Evolutionary conservation across 2,888 invertebrate genomes (phyloP), one percentile per base, ranked within the genome.

Genomic region (Polietes domitor): DNA sequence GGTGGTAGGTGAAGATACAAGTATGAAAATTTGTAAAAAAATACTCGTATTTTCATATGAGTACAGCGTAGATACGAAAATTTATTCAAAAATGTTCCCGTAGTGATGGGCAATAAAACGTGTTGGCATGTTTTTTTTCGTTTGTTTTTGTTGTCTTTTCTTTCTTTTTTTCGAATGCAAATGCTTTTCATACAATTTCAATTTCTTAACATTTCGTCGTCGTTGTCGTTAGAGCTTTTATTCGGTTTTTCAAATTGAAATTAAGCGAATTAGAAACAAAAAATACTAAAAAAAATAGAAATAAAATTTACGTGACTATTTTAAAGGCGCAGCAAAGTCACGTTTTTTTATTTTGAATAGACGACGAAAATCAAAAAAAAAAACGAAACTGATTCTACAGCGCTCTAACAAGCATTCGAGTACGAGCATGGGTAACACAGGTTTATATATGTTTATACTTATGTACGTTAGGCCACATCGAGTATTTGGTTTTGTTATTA

Each of bases 271-370:
- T 26, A 74, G 73, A 55, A 58, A 37, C 6, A 37, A 9, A 37
- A 37, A 9, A 37, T 7, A 37, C 12, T 4, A 26, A 70, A 21
- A 55, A 55, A 68, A 58, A 24, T 19, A 75, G 61, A 81, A 89
- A 86, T 88, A 88, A 87, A 87, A 87, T 87, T 88, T 90, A 90
- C 90, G 90, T 90, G 90, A 87, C 87, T 87, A 88, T 89, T 89
- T 86, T 86, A 75, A 87, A 88, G 87, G 89, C 89, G 86, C 86
- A 88, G 87, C 86, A 86, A 87, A 88, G 90, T 90, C 90, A 90
- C 91, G 91, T 90, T 91, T 90, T 72, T 80, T 78, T 73, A 61
- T 68, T 72, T 65, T 19, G 41, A 26, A 61, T 32, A 7, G 12
- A 32, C 5, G 41, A 12, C 19, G 10, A 43, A 68, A 53, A 68